These are phyloP conservation scores for Drosophila peninsularis DNA, from an alignment of 2,888 invertebrate species.

Conservation along the genomic window DNA sequence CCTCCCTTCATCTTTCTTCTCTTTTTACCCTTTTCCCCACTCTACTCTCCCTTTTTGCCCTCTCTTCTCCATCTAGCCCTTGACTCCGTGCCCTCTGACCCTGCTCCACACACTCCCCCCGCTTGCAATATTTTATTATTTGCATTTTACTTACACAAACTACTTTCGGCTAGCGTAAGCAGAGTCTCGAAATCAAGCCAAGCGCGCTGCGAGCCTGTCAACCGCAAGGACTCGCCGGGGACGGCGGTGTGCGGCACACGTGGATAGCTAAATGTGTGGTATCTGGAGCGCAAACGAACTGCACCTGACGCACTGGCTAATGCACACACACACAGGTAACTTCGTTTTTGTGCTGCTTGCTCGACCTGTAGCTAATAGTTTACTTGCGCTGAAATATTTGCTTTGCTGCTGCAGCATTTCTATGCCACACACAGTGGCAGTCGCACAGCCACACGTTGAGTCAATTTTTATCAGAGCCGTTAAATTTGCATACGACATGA, in stretches of 20 bases:
- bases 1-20: too few relatives aligned
- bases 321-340: constrained; percentile 29
- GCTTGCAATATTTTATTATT: constrained; percentile 1
- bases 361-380: constrained; percentile 69
- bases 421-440: constrained; percentile 23
- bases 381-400: constrained; percentile 74
- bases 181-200: constrained; percentile 52
- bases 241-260: constrained; percentile 17
- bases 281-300: constrained; percentile 46
- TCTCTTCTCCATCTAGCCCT: background rate
- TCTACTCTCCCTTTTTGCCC: too few relatives aligned
- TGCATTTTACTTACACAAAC: constrained; percentile 12
- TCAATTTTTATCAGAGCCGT: constrained; percentile 59
- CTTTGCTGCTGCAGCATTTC: constrained; percentile 60
- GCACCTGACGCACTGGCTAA: constrained; percentile 67
- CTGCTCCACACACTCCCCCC: background rate
- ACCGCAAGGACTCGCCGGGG: constrained; percentile 62
- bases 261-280: constrained; percentile 14
- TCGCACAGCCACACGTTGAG: constrained; percentile 12
- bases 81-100: background rate
- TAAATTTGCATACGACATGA: constrained; percentile 63
- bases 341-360: constrained; percentile 1
- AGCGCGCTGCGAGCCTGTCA: constrained; percentile 66
- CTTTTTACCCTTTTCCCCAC: too few relatives aligned
- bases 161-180: constrained; percentile 49